A percentile compares a stretch with the other conserved stretches of the same genome.
phyloP scores from a whole-genome alignment of 2,888 invertebrate species.

The Coenonympha arcania region DNA sequence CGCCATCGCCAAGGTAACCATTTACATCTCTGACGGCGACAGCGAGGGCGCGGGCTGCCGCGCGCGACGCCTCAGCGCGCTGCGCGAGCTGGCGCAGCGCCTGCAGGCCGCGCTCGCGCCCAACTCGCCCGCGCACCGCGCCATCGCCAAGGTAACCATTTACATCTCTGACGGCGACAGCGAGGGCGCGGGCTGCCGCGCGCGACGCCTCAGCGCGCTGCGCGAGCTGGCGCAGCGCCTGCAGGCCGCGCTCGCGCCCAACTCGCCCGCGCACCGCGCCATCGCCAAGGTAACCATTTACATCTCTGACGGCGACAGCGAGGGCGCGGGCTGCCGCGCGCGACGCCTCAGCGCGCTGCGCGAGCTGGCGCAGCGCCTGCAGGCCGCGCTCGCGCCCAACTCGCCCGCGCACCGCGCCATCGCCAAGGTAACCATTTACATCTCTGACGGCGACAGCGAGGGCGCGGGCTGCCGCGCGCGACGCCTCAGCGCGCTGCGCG shows the following conservation, averaged over 20 bases:
- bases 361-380: too few species aligned
- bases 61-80: slow-evolving; percentile 78
- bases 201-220: slow-evolving; percentile 78
- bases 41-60: slow-evolving; percentile 77
- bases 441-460: slow-evolving; percentile 76
- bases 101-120: slow-evolving; percentile 79
- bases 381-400: too few species aligned
- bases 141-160: slow-evolving; percentile 75
- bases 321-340: slow-evolving; percentile 78
- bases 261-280: slow-evolving; percentile 77
- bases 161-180: slow-evolving; percentile 84
- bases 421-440: too few species aligned
- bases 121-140: slow-evolving; percentile 77
- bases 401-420: too few species aligned
- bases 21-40: slow-evolving; percentile 83
- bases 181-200: slow-evolving; percentile 77
- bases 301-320: slow-evolving; percentile 75
- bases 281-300: slow-evolving; percentile 74
- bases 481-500: too few species aligned
- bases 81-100: slow-evolving; percentile 78
- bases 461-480: slow-evolving; percentile 79
- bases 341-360: slow-evolving; percentile 77
- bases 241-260: slow-evolving; percentile 79
- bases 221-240: slow-evolving; percentile 78
- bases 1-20: slow-evolving; percentile 75